These are phyloP conservation scores for Cetonia aurata DNA, from an alignment of 2,888 invertebrate genomes.

Conservation along the genomic window DNA sequence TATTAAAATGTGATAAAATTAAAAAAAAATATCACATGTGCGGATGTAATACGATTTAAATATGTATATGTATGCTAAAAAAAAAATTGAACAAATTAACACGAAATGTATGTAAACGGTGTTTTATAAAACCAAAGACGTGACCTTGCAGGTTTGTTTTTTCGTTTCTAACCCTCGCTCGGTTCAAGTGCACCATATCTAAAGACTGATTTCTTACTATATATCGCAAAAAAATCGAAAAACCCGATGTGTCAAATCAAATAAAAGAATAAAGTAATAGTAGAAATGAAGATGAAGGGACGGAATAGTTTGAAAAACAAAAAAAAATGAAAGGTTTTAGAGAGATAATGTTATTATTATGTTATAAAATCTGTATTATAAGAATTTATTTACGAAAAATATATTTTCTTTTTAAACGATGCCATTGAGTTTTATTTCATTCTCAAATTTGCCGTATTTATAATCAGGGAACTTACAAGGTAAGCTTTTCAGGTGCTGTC, in stretches of 20 bases:
- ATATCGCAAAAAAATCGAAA: constrained; percentile 43
- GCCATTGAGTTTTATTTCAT: background rate
- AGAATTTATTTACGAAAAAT: constrained; percentile 39
- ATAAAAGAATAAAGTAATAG: constrained; percentile 4
- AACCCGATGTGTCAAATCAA: constrained; percentile 11
- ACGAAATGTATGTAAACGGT: background rate
- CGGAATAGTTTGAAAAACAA: background rate
- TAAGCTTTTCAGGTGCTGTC: no score
- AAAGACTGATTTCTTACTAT: constrained; percentile 51
- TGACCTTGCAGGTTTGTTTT: background rate
- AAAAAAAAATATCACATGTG: no score
- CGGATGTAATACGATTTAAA: no score
- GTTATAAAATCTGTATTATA: constrained; percentile 36
- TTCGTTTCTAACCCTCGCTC: background rate
- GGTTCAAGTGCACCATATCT: constrained; percentile 52
- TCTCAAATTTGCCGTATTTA: background rate
- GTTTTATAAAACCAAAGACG: background rate
- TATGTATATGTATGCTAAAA: no score
- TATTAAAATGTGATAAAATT: no score
- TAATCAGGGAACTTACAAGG: no score
- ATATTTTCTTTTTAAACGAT: constrained; percentile 38
- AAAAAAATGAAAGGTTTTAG: constrained; percentile 19
- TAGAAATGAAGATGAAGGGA: background rate
- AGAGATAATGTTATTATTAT: constrained; percentile 30
- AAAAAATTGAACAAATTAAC: background rate